Conservation (phyloP, 2,888 invertebrate genomes). For the Tromatobia lineatoria region DNA sequence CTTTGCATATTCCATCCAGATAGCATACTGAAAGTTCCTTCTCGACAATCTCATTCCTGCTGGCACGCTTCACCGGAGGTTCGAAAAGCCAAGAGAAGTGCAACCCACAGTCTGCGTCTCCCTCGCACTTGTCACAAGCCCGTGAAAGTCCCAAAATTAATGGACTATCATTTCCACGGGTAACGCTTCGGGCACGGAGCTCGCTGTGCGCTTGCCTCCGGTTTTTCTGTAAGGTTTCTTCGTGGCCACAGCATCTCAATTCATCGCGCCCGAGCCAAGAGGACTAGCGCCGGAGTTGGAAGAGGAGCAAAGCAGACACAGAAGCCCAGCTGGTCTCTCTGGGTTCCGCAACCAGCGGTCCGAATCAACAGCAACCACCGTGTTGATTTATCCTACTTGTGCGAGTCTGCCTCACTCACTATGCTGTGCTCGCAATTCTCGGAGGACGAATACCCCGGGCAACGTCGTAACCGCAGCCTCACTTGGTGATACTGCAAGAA, state of each 20-base stretch:
- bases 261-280: conserved; percentile 59
- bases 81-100: conserved; percentile 38
- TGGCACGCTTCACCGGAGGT: conserved; percentile 1
- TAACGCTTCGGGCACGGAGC: conserved; percentile 61
- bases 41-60: background rate
- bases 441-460: conserved; percentile 29
- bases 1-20: conserved; percentile 2
- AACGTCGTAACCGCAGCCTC: conserved; percentile 20
- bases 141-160: conserved; percentile 67
- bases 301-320: conserved; percentile 26
- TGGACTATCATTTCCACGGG: conserved; percentile 69
- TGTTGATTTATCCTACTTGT: conserved; percentile 64
- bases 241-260: conserved; percentile 42
- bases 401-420: conserved; percentile 25
- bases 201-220: conserved; percentile 37
- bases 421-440: conserved; percentile 19
- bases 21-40: conserved; percentile 3
- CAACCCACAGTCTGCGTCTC: conserved; percentile 44
- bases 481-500: conserved; percentile 49
- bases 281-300: conserved; percentile 23
- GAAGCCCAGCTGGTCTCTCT: conserved; percentile 45
- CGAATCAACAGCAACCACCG: conserved; percentile 43
- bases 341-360: conserved; percentile 60
- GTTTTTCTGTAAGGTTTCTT: conserved; percentile 59
- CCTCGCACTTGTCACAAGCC: conserved; percentile 63